These are phyloP conservation scores for Lasioglossum calceatum DNA, from an alignment of 2,888 invertebrate species.

Conservation along the genomic window DNA sequence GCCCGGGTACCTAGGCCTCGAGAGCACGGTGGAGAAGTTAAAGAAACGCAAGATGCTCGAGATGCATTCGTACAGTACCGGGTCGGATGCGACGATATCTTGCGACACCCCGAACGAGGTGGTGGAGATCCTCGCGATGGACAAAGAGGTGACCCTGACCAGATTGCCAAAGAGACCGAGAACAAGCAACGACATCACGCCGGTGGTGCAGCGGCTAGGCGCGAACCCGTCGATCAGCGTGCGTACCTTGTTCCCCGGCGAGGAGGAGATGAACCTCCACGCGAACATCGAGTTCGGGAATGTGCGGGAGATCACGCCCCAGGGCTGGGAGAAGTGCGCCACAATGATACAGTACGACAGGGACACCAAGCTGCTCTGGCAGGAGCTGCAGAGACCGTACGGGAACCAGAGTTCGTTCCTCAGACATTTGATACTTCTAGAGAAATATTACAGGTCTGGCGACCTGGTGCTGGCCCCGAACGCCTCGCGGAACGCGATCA, in stretches of 20 bases:
- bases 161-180: slow-evolving; percentile 84
- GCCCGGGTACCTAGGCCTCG: slow-evolving; percentile 75
- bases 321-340: slow-evolving; percentile 93
- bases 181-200: slow-evolving; percentile 86
- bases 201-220: slow-evolving; percentile 89
- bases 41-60: slow-evolving; percentile 82
- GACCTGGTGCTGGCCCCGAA: slow-evolving; percentile 90
- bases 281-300: slow-evolving; percentile 91
- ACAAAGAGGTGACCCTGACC: slow-evolving; percentile 87
- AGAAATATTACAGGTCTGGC: slow-evolving; percentile 93
- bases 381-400: slow-evolving; percentile 93
- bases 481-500: slow-evolving; percentile 90
- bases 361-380: slow-evolving; percentile 93
- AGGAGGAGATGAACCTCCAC: slow-evolving; percentile 92
- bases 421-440: slow-evolving; percentile 91
- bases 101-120: slow-evolving; percentile 75
- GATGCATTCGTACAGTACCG: slow-evolving; percentile 69
- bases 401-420: slow-evolving; percentile 95
- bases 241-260: slow-evolving; percentile 92
- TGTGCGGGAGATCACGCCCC: slow-evolving; percentile 90
- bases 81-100: slow-evolving; percentile 54
- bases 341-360: slow-evolving; percentile 92
- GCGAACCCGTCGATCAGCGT: slow-evolving; percentile 94
- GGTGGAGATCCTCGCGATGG: slow-evolving; percentile 85
- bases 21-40: slow-evolving; percentile 81